phyloP scores from a whole-genome alignment of 1,140 invertebrate species.

The Lepidurus couesii region DNA sequence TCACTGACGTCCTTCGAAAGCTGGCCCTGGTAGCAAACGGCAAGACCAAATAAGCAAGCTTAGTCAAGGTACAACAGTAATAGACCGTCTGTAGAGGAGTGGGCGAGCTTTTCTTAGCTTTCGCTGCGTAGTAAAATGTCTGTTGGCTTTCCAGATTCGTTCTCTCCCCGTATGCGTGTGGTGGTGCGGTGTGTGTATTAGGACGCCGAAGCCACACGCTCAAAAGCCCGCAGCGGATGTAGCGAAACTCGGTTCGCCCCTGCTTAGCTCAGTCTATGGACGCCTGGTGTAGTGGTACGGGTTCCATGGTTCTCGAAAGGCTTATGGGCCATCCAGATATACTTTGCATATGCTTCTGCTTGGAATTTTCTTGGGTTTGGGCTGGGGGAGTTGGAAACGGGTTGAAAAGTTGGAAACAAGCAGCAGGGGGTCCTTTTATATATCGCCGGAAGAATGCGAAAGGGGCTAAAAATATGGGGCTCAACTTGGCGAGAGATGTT shows the following conservation, averaged over 20 bases:
- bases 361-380: too few relatives aligned
- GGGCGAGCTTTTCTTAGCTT: slow-evolving; percentile 15
- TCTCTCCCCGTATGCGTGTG: too few relatives aligned
- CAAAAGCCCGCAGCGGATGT: too few relatives aligned
- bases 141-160: background rate
- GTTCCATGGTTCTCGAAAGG: too few relatives aligned
- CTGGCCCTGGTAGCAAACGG: background rate
- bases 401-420: background rate
- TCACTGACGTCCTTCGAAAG: background rate
- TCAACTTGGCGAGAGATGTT: background rate
- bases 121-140: background rate
- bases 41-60: slow-evolving; percentile 14
- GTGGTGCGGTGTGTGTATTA: too few relatives aligned
- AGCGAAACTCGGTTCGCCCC: too few relatives aligned
- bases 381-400: too few relatives aligned
- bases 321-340: too few relatives aligned
- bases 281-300: too few relatives aligned
- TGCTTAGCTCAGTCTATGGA: too few relatives aligned
- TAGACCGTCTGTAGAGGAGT: background rate
- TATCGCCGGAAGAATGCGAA: background rate
- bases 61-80: slow-evolving; percentile 7
- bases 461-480: slow-evolving; percentile 15
- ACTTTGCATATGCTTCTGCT: too few relatives aligned
- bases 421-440: slow-evolving; percentile 1
- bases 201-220: too few relatives aligned